Evolutionary conservation across 2,797 vertebrate species (phyloP).

Genomic region (Poeciliopsis paucimaculata): DNA sequence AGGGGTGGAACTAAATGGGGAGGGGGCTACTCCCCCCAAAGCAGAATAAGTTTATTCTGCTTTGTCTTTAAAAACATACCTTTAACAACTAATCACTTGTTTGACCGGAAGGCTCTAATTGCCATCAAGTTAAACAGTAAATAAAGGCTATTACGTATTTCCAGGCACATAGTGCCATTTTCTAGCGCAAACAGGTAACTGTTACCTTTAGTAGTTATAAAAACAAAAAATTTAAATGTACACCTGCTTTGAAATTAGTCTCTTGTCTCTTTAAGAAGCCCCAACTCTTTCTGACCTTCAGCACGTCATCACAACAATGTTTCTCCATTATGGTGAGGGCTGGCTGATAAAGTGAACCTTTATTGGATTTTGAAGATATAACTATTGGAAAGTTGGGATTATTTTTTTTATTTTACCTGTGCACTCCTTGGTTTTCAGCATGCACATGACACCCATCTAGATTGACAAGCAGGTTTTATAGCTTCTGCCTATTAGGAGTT

Average conservation of each 20-base stretch:
- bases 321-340: not conserved
- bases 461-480: too few species aligned
- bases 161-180: not conserved
- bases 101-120: not conserved
- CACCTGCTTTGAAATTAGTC: not conserved
- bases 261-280: not conserved
- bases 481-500: too few species aligned
- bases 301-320: not conserved
- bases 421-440: too few species aligned
- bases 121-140: not conserved
- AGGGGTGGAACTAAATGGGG: not conserved
- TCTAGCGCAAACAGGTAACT: too few species aligned
- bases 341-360: too few species aligned
- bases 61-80: not conserved
- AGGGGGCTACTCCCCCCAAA: too few species aligned
- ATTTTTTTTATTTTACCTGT: too few species aligned
- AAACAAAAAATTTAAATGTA: not conserved
- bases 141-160: not conserved
- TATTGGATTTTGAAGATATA: too few species aligned
- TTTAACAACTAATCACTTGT: not conserved
- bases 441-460: too few species aligned
- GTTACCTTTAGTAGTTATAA: not conserved
- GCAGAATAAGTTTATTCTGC: not conserved
- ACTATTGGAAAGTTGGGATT: too few species aligned
- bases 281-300: not conserved